Percentiles rank a stretch among this genome's conserved stretches.
Conservation (phyloP, 2,888 invertebrate species). For the Creontiades dilutus region DNA sequence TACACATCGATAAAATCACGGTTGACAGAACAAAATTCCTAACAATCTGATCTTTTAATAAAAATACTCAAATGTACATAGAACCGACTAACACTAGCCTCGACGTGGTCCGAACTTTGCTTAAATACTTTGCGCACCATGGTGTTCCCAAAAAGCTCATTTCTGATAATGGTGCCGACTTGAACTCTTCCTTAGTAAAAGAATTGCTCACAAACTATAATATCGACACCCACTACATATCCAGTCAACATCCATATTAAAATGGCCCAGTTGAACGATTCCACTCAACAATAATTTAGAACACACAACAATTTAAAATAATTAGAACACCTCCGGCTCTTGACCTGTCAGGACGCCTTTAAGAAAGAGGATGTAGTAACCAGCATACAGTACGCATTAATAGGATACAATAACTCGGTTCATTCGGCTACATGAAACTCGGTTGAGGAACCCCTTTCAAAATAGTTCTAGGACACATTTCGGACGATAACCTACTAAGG, state of each 20-base stretch:
- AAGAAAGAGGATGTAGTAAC: slow-evolving; percentile 5
- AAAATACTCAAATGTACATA: no score
- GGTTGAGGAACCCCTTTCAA: no score
- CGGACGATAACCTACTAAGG: background rate
- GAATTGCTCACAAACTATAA: slow-evolving; percentile 46
- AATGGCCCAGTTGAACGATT: slow-evolving; percentile 17
- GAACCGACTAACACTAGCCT: no score
- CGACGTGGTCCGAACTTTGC: background rate
- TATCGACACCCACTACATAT: slow-evolving; percentile 57
- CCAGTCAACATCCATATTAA: slow-evolving; percentile 54
- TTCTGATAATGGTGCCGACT: slow-evolving; percentile 69
- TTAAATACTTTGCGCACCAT: slow-evolving; percentile 61
- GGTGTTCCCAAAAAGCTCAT: slow-evolving; percentile 58
- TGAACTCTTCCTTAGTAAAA: slow-evolving; percentile 56
- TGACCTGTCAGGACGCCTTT: background rate
- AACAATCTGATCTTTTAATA: no score
- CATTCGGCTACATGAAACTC: no score
- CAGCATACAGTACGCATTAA: no score
- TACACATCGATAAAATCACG: slow-evolving; percentile 38
- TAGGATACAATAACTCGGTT: no score
- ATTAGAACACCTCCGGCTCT: slow-evolving; percentile 2
- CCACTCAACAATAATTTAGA: background rate
- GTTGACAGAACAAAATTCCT: background rate
- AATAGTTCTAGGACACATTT: no score
- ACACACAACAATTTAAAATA: no score